Base-by-base conservation (phyloP, 2,888 invertebrate species). In the Drosophila pegasa region DNA sequence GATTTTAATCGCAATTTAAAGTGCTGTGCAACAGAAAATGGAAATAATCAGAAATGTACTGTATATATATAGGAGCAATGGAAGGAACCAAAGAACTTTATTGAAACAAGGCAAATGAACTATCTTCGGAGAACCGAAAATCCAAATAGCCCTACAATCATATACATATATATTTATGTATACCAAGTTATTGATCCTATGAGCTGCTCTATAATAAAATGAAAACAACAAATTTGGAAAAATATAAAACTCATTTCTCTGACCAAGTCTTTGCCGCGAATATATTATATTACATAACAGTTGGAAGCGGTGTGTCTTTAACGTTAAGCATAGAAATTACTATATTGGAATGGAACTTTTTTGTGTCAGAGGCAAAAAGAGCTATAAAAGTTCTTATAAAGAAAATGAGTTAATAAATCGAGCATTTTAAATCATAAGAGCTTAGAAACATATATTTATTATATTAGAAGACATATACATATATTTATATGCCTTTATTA, bases 1-100 rank as follows among this genome's bases (percentile, higher is more conserved):
- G 61, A 50, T 68, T 79, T 79, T 64, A 67, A 71, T 64, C 63
- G 75, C 75, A 74, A 64, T 41, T 35, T 73, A 31, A 57, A 61
- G 85, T 78, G 75, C 71, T 64, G 71, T 27, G 66, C 81, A 81
- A 78, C 57, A 54, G 16, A 62, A 71, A 60, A 45, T 33, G 41
- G 29, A n/a, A 48, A 62, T 64, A 67, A 50, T 59, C 43, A 52
- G 37, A 38, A 20, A 51, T 50, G 55, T 50, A 50, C 45, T 45
- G 18, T 29, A 43, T 45, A 43, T 43, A n/a, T 25, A 27, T 27
- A 3, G 27, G 18, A 14, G 20, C 29, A 48, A 48, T n/a, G 25
- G 25, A 43, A 43, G 43, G 4, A 43, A 43, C 22, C 31, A 48
- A 31, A 31, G 31, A 48, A 18, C 20, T 31, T 31, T 31, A 47